These are phyloP conservation scores for Aricia artaxerxes DNA, from an alignment of 2,888 invertebrate genomes.

Conservation along the genomic window DNA sequence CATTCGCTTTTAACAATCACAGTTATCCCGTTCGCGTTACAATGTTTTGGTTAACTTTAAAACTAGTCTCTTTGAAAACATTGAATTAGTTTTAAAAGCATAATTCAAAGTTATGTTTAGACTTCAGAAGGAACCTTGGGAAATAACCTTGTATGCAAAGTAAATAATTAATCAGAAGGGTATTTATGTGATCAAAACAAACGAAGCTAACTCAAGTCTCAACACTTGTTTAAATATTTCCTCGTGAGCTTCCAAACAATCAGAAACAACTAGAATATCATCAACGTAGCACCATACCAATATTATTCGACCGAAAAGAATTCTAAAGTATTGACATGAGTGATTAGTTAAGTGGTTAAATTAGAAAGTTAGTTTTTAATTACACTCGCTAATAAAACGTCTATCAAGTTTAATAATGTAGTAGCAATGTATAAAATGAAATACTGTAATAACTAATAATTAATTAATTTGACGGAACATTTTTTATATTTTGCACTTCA, in stretches of 20 bases:
- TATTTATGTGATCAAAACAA: neutral
- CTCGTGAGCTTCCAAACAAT: neutral
- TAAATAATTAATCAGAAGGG: neutral
- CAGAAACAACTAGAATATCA: neutral
- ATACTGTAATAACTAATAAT: neutral
- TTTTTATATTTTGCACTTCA: too few species aligned
- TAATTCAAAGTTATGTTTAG: neutral
- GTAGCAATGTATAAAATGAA: neutral
- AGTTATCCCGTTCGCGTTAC: neutral
- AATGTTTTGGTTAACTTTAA: slow-evolving; percentile 9
- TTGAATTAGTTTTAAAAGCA: neutral
- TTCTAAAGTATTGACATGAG: neutral
- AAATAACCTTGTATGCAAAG: neutral
- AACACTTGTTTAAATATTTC: neutral
- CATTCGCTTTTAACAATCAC: slow-evolving; percentile 26
- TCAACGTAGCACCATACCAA: neutral
- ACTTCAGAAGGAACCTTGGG: neutral
- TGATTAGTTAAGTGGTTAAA: neutral
- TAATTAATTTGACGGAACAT: too few species aligned
- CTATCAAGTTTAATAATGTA: neutral
- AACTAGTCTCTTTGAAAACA: neutral
- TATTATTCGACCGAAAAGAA: neutral
- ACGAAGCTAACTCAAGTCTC: neutral
- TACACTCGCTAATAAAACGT: neutral
- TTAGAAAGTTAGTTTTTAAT: slow-evolving; percentile 1